Base-by-base conservation (phyloP, 2,888 invertebrate species). In the Orthosia incerta region DNA sequence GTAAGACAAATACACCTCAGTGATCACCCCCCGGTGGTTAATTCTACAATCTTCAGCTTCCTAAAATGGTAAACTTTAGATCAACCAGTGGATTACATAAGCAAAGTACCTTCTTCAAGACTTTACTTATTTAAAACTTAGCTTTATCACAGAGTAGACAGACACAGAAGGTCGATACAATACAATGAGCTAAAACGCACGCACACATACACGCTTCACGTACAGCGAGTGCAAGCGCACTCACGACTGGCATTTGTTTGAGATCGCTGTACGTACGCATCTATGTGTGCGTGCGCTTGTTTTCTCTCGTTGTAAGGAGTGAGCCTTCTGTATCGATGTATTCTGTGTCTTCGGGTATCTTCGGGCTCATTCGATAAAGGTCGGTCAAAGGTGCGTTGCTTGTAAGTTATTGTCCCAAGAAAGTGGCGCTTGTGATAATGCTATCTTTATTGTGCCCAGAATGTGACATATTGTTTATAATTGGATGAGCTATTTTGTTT, bases 401-500 rank as follows among this genome's bases (percentile, higher is more conserved):
- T 83, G 77, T 79, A 68, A 79, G 61, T 78, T 78, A 80, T 79
- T 79, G 75, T 79, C 80, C 76, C 74, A 67, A 86, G 85, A 79
- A 82, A 80, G 84, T 71, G 68, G 84, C 85, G 80, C 85, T 84
- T 76, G 76, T 84, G 86, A 88, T 89, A 90, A 80, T 65, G 61
- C 5, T 77, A 71, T 79, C 72, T 74, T 74, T 77, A 81, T 72
- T 79, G 46, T 45, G 51, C 50, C 48, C 66, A 20, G 86, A 23
- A 68, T 69, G 56, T 79, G 65, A 71, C 60, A 66, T 59, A 69
- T 53, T 66, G 61, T 74, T 59, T 73, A 72, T 82, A 72, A 67
- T 65, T 73, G 64, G 62, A 56, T 57, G 23, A 23, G 64, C 59
- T 76, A 72, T 63, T 67, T 80, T 26, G 2, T 31, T 67, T 73